Base-by-base conservation (phyloP, 2,113 vertebrate species). In the Thunnus thynnus region DNA sequence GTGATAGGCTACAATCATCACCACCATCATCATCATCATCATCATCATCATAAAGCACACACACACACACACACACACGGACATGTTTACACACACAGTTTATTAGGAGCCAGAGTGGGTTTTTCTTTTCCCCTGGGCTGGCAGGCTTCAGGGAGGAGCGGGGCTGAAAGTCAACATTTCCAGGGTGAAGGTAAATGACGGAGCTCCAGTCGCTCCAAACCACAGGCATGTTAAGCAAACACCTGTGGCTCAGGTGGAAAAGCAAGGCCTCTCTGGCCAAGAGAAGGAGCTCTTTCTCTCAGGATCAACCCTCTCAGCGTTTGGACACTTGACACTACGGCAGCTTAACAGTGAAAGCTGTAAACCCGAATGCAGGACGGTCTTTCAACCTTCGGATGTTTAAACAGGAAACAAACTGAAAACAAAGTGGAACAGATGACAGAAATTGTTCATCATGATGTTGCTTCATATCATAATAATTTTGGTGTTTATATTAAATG, bases 171-270 rank as follows among this genome's bases (percentile, higher is more conserved):
- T 88, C 86, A 92, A 92, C 82, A 92, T 92, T 91, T 89, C 80
- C 86, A 86, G 86, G 78, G 56, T 81, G 78, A 91, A 86, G 75
- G 62, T 88, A 82, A 90, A 88, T 71, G 70, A 88, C 68, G 77
- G 79, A 20, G 80, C 83, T 77, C 82, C 86, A 82, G 85, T 77
- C 80, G 20, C 85, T 86, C 36, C 66, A 78, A 86, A 86, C 90
- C 92, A 57, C 91, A 94, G 82, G 83, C 80, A 77, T 83, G 87
- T 64, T 93, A 82, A 87, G 85, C 82, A 93, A 93, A 93, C 93
- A 94, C 91, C 90, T 93, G 86, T 4, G 84, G 76, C 74, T 91
- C 89, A 93, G 90, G 89, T 93, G 89, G 89, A 90, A 91, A 89
- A 91, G 84, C 62, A 67, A 73, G 55, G 62, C 84, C 61, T 78